These are phyloP conservation scores for Notodonta ziczac DNA, from an alignment of 2,888 invertebrate genomes.

Conservation along the genomic window DNA sequence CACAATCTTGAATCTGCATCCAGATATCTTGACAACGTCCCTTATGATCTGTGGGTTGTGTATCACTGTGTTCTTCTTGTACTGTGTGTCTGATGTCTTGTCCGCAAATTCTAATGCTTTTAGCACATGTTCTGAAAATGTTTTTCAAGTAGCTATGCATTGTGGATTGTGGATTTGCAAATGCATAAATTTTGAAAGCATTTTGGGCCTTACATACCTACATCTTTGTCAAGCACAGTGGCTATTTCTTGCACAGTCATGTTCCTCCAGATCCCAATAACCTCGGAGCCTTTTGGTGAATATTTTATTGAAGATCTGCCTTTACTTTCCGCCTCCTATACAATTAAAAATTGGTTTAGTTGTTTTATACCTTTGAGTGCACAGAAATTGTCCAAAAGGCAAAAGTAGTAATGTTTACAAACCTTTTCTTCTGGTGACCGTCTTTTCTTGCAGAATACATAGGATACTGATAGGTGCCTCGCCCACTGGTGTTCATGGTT, in stretches of 20 bases:
- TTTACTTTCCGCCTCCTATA: slow-evolving; percentile 54
- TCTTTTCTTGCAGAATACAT: slow-evolving; percentile 81
- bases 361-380: too few species aligned
- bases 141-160: background rate
- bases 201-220: slow-evolving; percentile 74
- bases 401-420: background rate
- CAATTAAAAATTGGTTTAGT: background rate
- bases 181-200: too few species aligned
- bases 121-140: slow-evolving; percentile 86
- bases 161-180: too few species aligned
- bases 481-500: slow-evolving; percentile 34
- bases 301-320: slow-evolving; percentile 84
- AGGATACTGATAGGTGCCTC: slow-evolving; percentile 61
- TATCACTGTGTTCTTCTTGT: slow-evolving; percentile 84
- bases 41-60: slow-evolving; percentile 87
- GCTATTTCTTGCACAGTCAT: slow-evolving; percentile 93
- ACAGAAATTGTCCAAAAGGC: too few species aligned
- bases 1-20: slow-evolving; percentile 85
- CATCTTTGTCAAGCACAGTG: slow-evolving; percentile 84
- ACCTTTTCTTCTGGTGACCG: slow-evolving; percentile 86
- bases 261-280: slow-evolving; percentile 90
- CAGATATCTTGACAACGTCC: slow-evolving; percentile 88
- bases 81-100: slow-evolving; percentile 78
- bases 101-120: slow-evolving; percentile 88
- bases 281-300: slow-evolving; percentile 82